Evolutionary conservation across 2,888 invertebrate species (phyloP), one percentile per base, ranked within the genome.

Genomic region (Protophormia terraenovae): DNA sequence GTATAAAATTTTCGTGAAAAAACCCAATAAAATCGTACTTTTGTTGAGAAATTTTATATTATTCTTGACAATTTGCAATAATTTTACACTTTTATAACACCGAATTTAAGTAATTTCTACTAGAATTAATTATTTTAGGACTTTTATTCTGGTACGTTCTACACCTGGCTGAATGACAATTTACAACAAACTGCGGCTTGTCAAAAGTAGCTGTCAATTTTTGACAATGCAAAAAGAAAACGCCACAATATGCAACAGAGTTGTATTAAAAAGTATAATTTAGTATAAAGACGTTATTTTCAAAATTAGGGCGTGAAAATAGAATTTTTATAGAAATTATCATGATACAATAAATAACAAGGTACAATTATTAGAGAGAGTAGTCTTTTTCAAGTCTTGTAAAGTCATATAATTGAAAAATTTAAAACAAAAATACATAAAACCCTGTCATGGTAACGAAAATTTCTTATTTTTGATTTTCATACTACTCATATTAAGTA

Each of bases 111-210:
- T 19, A 16, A 29, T 22, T 14, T 22, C 14, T 32, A 14, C 14
- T 32, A 24, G 4, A 50, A 69, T 35, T 27, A 22, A 12, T 53
- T 24, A 41, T 32, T 64, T 22, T 29, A 14, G 5, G 10, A 55
- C 14, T 45, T 71, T 64, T 71, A 19, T 77, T 73, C 67, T 72
- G 67, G 81, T 78, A 81, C 10, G 77, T 77, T 81, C 84, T 50
- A 62, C 71, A 67, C 41, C 67, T 81, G 53, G 41, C 16, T 67
- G 53, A 27, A 62, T 79, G 78, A 72, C 62, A 80, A 47, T 38
- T 60, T 60, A 67, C 29, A 73, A 66, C 58, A 71, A 66, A 62
- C 41, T 71, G 32, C 35, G 69, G 71, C n/a, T 75, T 67, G 78
- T 62, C 58, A 78, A 73, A 72, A 72, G 0, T 12, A 19, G 22